A percentile compares a stretch with the other conserved stretches of the same genome.
phyloP scores from a whole-genome alignment of 2,888 invertebrate species.

The Drosophila falleni region DNA sequence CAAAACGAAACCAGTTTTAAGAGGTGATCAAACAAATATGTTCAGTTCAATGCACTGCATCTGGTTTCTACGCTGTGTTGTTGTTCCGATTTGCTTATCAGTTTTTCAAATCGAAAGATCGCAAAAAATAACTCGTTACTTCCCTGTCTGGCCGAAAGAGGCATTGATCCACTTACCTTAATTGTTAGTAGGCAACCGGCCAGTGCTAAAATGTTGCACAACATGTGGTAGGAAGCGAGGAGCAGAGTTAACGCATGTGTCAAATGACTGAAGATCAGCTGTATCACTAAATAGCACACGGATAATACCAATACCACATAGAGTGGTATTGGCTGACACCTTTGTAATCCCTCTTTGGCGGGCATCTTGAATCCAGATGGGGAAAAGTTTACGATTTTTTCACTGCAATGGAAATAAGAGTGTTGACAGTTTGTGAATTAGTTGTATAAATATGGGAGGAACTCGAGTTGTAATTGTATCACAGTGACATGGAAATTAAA shows the following conservation, averaged over 20 bases:
- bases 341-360: slow-evolving; percentile 91
- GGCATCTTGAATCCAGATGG: slow-evolving; percentile 87
- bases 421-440: slow-evolving; percentile 36
- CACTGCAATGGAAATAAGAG: slow-evolving; percentile 10
- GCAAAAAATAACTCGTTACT: slow-evolving; percentile 36
- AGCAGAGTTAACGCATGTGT: slow-evolving; percentile 96
- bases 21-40: slow-evolving; percentile 3
- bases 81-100: slow-evolving; percentile 55
- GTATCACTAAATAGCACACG: slow-evolving; percentile 91
- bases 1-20: slow-evolving; percentile 45
- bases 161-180: slow-evolving; percentile 87
- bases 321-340: slow-evolving; percentile 91
- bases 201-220: slow-evolving; percentile 96
- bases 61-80: slow-evolving; percentile 19
- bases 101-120: neutral
- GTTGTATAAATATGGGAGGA: slow-evolving; percentile 34
- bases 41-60: slow-evolving; percentile 48
- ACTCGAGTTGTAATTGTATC: slow-evolving; percentile 12
- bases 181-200: slow-evolving; percentile 92
- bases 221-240: slow-evolving; percentile 97
- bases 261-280: slow-evolving; percentile 94
- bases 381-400: slow-evolving; percentile 1
- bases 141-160: slow-evolving; percentile 20
- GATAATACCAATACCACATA: slow-evolving; percentile 91
- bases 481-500: slow-evolving; percentile 24